Evolutionary conservation across 2,797 vertebrate species (phyloP).

Genomic region (Notolabrus celidotus): DNA sequence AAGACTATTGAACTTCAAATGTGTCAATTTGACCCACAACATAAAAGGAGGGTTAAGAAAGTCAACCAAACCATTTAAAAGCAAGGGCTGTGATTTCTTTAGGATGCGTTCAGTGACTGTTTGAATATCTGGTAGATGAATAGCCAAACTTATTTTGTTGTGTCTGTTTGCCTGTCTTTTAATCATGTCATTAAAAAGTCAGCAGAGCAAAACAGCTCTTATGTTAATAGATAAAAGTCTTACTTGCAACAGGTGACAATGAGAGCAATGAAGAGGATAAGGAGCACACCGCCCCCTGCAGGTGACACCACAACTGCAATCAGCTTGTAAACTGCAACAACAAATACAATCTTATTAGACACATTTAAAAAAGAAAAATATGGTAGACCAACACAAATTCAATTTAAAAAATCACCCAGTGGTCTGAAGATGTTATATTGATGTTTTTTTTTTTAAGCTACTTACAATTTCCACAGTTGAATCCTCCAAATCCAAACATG

Average conservation of each 20-base stretch:
- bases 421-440: not conserved
- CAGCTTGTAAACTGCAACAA: conserved; percentile 92
- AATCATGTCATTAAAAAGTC: not conserved
- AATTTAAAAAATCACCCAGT: fast-evolving
- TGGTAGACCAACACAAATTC: not conserved
- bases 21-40: too few species aligned
- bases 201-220: not conserved
- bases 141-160: not conserved
- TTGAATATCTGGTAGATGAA: not conserved
- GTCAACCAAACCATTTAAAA: not conserved
- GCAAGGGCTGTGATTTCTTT: not conserved
- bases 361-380: not conserved
- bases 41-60: too few species aligned
- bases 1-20: too few species aligned
- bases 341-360: conserved; percentile 16
- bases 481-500: conserved; percentile 95
- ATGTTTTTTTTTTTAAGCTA: conserved; percentile 35
- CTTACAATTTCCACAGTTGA: conserved; percentile 98
- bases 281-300: conserved; percentile 92
- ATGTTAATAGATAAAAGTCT: conserved; percentile 43
- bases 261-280: conserved; percentile 91
- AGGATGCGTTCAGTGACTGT: not conserved
- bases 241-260: conserved; percentile 96
- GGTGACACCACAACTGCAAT: conserved; percentile 95
- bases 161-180: not conserved